Conservation (phyloP, 2,888 invertebrate species). For the Eristalis intricaria region DNA sequence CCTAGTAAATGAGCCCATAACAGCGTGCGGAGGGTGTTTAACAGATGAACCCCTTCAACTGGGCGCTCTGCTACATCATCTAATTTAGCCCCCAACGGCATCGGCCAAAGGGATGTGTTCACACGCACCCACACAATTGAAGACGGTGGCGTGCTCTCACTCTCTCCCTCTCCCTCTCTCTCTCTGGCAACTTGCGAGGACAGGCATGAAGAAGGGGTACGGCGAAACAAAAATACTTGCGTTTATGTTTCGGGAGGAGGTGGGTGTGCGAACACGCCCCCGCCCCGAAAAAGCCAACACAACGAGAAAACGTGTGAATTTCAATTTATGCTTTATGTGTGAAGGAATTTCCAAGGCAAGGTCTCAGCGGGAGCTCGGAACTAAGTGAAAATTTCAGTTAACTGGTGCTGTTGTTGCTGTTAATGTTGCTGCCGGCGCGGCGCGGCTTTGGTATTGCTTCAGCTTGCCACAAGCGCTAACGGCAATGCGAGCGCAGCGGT, state of each 20-base stretch:
- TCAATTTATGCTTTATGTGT: conserved; percentile 61
- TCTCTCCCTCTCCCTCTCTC: background rate
- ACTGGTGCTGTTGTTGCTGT: conserved; percentile 44
- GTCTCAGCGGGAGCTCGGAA: conserved; percentile 28
- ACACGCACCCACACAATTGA: conserved; percentile 9
- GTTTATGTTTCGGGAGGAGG: conserved; percentile 41
- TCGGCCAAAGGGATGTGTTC: conserved; percentile 45
- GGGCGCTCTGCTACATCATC: conserved; percentile 22
- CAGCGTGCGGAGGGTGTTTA: conserved; percentile 17
- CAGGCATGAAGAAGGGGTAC: conserved; percentile 1
- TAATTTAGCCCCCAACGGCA: conserved; percentile 44
- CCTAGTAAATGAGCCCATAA: conserved; percentile 47
- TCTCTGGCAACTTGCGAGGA: conserved; percentile 47
- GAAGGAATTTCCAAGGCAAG: conserved; percentile 34
- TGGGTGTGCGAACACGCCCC: background rate
- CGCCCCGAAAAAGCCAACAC: conserved; percentile 10
- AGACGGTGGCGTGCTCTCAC: conserved; percentile 8
- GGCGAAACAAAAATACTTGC: conserved; percentile 50
- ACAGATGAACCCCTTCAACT: conserved; percentile 34
- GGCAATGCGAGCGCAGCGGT: background rate
- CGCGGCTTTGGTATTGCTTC: conserved; percentile 15
- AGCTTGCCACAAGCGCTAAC: conserved; percentile 4
- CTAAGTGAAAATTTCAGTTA: conserved; percentile 66
- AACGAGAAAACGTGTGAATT: conserved; percentile 43
- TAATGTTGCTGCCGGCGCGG: conserved; percentile 10